Evolutionary conservation across 2,888 invertebrate species (phyloP).

Genomic region (Rhagophthalmus giganteus): DNA sequence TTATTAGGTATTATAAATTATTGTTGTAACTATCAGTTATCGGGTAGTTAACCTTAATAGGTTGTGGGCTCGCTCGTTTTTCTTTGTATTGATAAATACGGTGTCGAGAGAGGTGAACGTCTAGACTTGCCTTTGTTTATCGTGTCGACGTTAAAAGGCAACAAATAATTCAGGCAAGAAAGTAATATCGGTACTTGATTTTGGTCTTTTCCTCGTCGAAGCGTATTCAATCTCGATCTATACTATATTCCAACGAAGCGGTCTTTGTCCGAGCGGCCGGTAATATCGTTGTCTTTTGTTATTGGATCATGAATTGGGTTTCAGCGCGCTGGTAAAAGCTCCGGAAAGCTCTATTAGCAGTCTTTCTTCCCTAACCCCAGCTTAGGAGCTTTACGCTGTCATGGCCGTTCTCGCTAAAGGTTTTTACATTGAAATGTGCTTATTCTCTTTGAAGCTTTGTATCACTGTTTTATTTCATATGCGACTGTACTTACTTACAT

Average conservation of each 20-base stretch:
- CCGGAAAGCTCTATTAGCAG: constrained; percentile 58
- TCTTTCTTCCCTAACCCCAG: constrained; percentile 57
- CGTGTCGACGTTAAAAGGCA: constrained; percentile 8
- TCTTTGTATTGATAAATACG: no score
- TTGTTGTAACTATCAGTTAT: no score
- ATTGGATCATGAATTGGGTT: constrained; percentile 59
- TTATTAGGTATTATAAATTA: no score
- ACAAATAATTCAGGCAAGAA: constrained; percentile 17
- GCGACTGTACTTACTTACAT: constrained; percentile 22
- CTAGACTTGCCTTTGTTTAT: constrained; percentile 15
- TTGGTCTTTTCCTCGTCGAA: constrained; percentile 23
- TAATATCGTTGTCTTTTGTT: constrained; percentile 59
- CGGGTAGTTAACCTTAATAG: no score
- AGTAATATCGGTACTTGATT: constrained; percentile 24
- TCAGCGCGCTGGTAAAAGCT: constrained; percentile 56
- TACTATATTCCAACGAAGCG: constrained; percentile 41
- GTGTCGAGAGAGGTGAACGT: constrained; percentile 28
- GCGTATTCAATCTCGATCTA: constrained; percentile 47
- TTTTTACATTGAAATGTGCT: constrained; percentile 57
- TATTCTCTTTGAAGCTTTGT: constrained; percentile 53
- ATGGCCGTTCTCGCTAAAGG: constrained; percentile 52
- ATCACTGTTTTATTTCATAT: constrained; percentile 27
- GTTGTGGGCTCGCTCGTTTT: no score
- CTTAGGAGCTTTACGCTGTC: constrained; percentile 57
- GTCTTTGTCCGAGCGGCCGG: constrained; percentile 57